These are phyloP conservation scores for Mermis nigrescens DNA, from an alignment of 2,888 invertebrate species.

Conservation along the genomic window DNA sequence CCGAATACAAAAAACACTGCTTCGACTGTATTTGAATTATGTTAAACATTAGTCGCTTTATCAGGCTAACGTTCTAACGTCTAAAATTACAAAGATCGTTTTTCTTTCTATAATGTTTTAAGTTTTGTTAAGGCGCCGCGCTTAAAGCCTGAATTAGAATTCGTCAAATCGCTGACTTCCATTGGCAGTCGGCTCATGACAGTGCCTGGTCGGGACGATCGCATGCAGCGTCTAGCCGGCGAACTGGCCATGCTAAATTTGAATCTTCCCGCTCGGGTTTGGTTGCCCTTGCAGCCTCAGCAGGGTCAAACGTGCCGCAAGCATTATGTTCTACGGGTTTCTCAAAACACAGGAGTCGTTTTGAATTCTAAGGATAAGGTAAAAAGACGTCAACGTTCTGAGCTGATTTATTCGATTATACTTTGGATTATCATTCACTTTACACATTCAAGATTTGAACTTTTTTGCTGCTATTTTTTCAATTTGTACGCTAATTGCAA, in stretches of 20 bases:
- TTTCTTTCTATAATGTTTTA: too few relatives aligned
- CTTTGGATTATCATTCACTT: too few relatives aligned
- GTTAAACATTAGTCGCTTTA: too few relatives aligned
- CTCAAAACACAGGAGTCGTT: slow-evolving; percentile 79
- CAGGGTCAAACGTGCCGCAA: slow-evolving; percentile 40
- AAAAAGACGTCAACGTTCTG: slow-evolving; percentile 18
- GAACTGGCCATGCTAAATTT: slow-evolving; percentile 80
- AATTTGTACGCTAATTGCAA: too few relatives aligned
- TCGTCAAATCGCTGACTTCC: slow-evolving; percentile 61
- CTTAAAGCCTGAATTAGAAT: slow-evolving; percentile 61
- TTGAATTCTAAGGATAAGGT: slow-evolving; percentile 95
- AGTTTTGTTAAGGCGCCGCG: slow-evolving; percentile 71
- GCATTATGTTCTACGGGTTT: slow-evolving; percentile 79
- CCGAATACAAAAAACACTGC: too few relatives aligned
- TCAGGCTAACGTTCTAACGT: too few relatives aligned
- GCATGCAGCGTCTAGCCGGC: slow-evolving; percentile 54
- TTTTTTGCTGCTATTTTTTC: too few relatives aligned
- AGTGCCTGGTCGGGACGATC: slow-evolving; percentile 66
- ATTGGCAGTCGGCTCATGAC: slow-evolving; percentile 64
- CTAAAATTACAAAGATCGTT: too few relatives aligned
- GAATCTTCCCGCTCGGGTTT: slow-evolving; percentile 88
- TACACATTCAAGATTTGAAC: too few relatives aligned
- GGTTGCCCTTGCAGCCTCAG: slow-evolving; percentile 70
- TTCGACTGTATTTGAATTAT: too few relatives aligned
- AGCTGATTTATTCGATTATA: slow-evolving; percentile 3